Evolutionary conservation across 2,888 invertebrate genomes (phyloP), one percentile per base, ranked within the genome.

Genomic region (Lordiphosa andalusiaca): DNA sequence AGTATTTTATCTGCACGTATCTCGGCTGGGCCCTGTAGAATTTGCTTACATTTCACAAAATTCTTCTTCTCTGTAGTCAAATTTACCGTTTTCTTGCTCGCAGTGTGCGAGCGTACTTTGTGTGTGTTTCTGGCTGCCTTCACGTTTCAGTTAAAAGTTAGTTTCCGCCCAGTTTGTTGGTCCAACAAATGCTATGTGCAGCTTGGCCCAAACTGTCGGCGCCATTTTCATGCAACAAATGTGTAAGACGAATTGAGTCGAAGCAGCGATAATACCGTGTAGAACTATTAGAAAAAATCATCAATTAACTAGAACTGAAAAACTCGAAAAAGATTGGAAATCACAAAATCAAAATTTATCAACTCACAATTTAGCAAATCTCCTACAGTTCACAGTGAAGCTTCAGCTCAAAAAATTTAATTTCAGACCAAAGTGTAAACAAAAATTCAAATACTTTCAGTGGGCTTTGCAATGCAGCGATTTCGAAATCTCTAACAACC

Each of bases 31-130:
- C 49, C 56, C 23, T 38, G 25, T 52, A 51, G 66, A 74, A 68
- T 71, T 71, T 74, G 83, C 83, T 82, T 67, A 84, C 65, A 61
- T 68, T 71, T 84, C 71, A 60, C 54, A 67, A 71, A 60, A 51
- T 63, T 67, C 47, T 48, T 44, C 52, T 53, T 67, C n/a, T 60
- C 46, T 46, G 52, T 42, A 40, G 44, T 35, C 12, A 36, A 41
- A 46, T 47, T 48, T 56, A 41, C 23, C 54, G 54, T 38, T 54
- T 51, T 36, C 30, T 10, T 36, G 12, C 16, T 36, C 12, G 12
- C 19, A 19, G 39, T 21, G 62, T 36, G 40, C 30, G 41, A 53
- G 49, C 46, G 49, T 53, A 23, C 23, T 23, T 46, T 51, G 13
- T 41, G 41, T 41, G 36, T 42, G 21, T 44, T 55, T 40, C 53